Percentiles rank a stretch among this genome's conserved stretches.
These are phyloP conservation scores for Aphrophora alni DNA, from an alignment of 2,888 invertebrate genomes.

Conservation along the genomic window DNA sequence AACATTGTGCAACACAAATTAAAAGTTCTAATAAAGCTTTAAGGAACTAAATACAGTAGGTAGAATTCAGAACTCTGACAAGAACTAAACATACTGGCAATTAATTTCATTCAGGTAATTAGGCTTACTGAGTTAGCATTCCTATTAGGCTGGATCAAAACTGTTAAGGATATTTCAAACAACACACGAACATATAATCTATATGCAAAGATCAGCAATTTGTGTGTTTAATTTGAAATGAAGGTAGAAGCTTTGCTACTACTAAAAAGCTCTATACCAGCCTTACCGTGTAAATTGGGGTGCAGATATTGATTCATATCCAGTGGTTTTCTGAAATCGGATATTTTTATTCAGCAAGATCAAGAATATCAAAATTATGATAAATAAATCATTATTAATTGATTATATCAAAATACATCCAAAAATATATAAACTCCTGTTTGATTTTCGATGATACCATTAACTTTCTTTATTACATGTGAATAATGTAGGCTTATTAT, in stretches of 20 bases:
- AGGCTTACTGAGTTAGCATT: not conserved
- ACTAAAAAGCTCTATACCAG: not conserved
- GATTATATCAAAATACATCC: constrained; percentile 46
- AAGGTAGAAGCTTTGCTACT: not conserved
- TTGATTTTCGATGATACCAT: too few relatives aligned
- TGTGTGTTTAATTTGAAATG: not conserved
- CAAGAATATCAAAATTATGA: constrained; percentile 48
- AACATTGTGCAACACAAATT: not conserved
- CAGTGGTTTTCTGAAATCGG: constrained; percentile 29
- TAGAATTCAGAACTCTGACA: not conserved
- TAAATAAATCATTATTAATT: constrained; percentile 35
- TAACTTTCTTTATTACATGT: too few relatives aligned
- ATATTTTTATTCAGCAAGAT: constrained; percentile 50
- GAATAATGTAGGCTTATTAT: too few relatives aligned
- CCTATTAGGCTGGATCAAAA: not conserved
- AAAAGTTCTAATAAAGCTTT: not conserved
- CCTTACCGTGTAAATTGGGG: constrained; percentile 21
- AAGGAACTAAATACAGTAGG: not conserved
- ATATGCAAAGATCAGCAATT: not conserved
- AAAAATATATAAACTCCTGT: too few relatives aligned
- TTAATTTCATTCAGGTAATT: not conserved
- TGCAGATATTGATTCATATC: constrained; percentile 21
- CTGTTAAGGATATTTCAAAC: not conserved
- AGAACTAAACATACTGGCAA: not conserved
- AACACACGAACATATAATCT: not conserved